These are phyloP conservation scores for Phaethornis superciliosus DNA, from an alignment of 2,113 vertebrate genomes.

Conservation along the genomic window DNA sequence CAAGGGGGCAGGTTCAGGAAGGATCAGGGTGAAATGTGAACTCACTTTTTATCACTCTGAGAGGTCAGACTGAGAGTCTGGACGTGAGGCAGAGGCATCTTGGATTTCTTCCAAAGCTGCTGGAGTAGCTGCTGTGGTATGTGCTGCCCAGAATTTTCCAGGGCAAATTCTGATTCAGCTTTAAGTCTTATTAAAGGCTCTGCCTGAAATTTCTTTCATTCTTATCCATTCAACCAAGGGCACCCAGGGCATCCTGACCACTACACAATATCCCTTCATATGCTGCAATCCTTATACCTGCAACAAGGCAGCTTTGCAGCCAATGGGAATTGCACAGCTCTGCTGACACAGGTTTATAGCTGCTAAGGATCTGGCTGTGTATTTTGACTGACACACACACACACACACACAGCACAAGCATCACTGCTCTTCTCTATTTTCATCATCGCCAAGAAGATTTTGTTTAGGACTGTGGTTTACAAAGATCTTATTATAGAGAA, in stretches of 20 bases:
- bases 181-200: slow-evolving; percentile 9
- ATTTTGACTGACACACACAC: slow-evolving; percentile 20
- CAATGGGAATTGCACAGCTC: neutral
- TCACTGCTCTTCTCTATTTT: slow-evolving; percentile 24
- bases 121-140: slow-evolving; percentile 35
- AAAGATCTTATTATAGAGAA: slow-evolving; percentile 67
- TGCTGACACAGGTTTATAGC: slow-evolving; percentile 24
- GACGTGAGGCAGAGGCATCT: slow-evolving; percentile 46
- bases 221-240: slow-evolving; percentile 28
- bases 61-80: slow-evolving; percentile 57
- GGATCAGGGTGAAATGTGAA: slow-evolving; percentile 61
- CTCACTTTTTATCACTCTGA: slow-evolving; percentile 50
- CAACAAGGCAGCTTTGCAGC: neutral
- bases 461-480: slow-evolving; percentile 53
- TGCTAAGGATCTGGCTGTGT: neutral
- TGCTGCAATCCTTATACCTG: neutral
- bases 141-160: slow-evolving; percentile 51
- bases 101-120: slow-evolving; percentile 59
- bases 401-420: neutral
- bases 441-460: slow-evolving; percentile 37
- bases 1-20: slow-evolving; percentile 56
- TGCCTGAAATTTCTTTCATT: slow-evolving; percentile 50
- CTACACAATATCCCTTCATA: neutral
- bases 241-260: slow-evolving; percentile 27
- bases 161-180: slow-evolving; percentile 59